A percentile compares a stretch with the other conserved stretches of the same genome.
Evolutionary conservation across 2,113 vertebrate species (phyloP).

Genomic region (Centropus unirufus): DNA sequence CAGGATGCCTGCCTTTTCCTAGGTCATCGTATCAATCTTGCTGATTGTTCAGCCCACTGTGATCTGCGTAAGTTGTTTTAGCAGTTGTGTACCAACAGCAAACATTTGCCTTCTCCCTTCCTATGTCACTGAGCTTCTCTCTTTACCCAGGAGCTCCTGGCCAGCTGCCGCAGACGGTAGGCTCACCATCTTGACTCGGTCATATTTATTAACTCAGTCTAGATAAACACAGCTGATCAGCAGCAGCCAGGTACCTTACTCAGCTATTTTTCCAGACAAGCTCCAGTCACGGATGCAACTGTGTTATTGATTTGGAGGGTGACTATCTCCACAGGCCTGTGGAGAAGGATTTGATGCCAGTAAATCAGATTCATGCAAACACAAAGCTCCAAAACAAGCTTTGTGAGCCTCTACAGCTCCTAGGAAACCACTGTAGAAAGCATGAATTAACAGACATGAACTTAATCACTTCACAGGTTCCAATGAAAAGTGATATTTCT

Average conservation of each 20-base stretch:
- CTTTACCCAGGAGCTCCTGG: slow-evolving; percentile 40
- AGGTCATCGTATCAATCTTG: neutral
- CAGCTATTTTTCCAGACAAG: neutral
- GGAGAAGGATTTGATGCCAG: neutral
- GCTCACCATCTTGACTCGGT: slow-evolving; percentile 7
- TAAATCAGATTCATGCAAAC: neutral
- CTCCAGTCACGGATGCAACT: neutral
- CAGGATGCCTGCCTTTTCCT: neutral
- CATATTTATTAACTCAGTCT: slow-evolving; percentile 21
- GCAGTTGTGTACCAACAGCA: slow-evolving; percentile 56
- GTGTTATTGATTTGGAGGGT: neutral
- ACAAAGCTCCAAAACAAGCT: neutral
- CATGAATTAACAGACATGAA: neutral
- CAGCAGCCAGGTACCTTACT: neutral
- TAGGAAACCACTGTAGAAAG: slow-evolving; percentile 18
- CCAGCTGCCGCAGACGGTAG: slow-evolving; percentile 24
- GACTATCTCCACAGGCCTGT: neutral
- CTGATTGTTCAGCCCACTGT: slow-evolving; percentile 31
- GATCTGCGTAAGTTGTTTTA: slow-evolving; percentile 68
- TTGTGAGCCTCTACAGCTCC: neutral
- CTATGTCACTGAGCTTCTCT: slow-evolving; percentile 46
- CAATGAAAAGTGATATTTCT: neutral
- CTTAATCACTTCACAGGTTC: neutral
- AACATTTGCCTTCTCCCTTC: slow-evolving; percentile 66
- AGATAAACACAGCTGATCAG: slow-evolving; percentile 57